A percentile compares a stretch with the other conserved stretches of the same genome.
Evolutionary conservation across 2,113 vertebrate species (phyloP).

Genomic region (Nannobrachium achirus): DNA sequence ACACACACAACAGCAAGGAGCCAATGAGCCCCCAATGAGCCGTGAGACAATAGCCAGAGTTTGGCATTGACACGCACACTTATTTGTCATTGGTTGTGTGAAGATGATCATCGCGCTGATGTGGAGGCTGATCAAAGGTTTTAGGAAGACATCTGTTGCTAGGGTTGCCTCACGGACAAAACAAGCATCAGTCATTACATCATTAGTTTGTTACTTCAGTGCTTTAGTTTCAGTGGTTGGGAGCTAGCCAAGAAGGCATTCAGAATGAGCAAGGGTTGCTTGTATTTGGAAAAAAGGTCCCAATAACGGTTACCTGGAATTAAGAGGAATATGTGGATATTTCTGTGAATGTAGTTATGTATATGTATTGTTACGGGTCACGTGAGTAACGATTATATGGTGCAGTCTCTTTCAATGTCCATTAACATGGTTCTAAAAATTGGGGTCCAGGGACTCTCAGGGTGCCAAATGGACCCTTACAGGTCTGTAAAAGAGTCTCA

Average conservation of each 20-base stretch:
- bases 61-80: background rate
- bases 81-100: slow-evolving; percentile 1
- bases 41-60: background rate
- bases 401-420: too few species aligned
- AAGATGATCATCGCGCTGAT: background rate
- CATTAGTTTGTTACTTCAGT: slow-evolving; percentile 16
- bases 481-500: too few species aligned
- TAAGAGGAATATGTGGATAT: too few species aligned
- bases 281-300: background rate
- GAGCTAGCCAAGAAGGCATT: slow-evolving; percentile 12
- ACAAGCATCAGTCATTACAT: slow-evolving; percentile 34
- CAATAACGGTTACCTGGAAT: slow-evolving; percentile 6
- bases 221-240: slow-evolving; percentile 22
- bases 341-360: background rate
- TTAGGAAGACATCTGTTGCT: slow-evolving; percentile 22
- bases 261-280: slow-evolving; percentile 20
- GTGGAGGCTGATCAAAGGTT: slow-evolving; percentile 34
- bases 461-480: too few species aligned
- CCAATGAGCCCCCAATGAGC: background rate
- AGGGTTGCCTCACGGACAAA: slow-evolving; percentile 17
- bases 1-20: background rate
- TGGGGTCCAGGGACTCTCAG: too few species aligned
- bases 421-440: too few species aligned
- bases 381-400: too few species aligned
- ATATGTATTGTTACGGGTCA: too few species aligned